Base-by-base conservation (phyloP, 1,140 invertebrate species). In the Drosophila insularis region DNA sequence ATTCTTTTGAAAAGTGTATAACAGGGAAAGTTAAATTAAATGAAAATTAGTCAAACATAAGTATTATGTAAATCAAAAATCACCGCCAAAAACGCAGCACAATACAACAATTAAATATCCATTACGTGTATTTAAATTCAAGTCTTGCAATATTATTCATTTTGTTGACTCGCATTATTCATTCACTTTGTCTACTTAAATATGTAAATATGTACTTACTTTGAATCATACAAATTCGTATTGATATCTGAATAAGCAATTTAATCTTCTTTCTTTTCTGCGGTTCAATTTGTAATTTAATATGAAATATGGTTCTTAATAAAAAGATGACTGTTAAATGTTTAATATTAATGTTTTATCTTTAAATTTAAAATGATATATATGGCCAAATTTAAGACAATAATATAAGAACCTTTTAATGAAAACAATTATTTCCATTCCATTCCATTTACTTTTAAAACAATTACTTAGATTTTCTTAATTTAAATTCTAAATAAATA, bases 91-190 rank as follows among this genome's bases (percentile, higher is more conserved):
- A 54, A 56, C 32, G 31, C 19, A 58, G 14, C 19, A 58, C 55
- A 17, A 58, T 37, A 58, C 55, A 17, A 58, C 55, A 58, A 58
- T 58, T 58, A 58, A 58, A 37, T 58, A 58, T 58, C 55, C 55
- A 58, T 58, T 58, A 58, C n/a, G 27, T 14, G 35, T n/a, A 55
- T 27, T 27, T 0, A 35, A 31, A 56, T 3, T 56, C 6, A 17
- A 46, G 7, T 21, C 19, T 19, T 50, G 17, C 8, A 50, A 50
- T 1, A 21, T 21, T 50, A 4, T 21, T 50, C 17, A 21, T 50
- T 50, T 50, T 50, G 43, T 50, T 50, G 43, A 46, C 43, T 46
- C 7, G 43, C 17, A 7, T 17, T 17, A 46, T 50, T 50, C 17
- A 50, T 50, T 50, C 43, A 46, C 43, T 17, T 46, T 46, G 43